A percentile compares a stretch with the other conserved stretches of the same genome.
These are phyloP conservation scores for Geophilus truncorum DNA, from an alignment of 2,888 invertebrate genomes.

Conservation along the genomic window DNA sequence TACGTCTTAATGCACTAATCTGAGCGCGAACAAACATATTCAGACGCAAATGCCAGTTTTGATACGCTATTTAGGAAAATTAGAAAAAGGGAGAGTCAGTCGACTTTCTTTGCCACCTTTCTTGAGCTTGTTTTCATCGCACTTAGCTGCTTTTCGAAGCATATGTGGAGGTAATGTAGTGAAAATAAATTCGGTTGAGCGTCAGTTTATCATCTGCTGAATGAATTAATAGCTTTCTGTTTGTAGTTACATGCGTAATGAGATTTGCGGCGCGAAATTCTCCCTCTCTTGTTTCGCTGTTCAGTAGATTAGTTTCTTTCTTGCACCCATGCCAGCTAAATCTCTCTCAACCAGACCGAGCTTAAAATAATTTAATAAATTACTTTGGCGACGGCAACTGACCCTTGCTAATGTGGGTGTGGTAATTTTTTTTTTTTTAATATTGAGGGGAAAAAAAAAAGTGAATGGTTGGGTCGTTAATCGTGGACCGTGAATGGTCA, in stretches of 20 bases:
- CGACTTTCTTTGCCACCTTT: not conserved
- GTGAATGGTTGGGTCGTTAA: not conserved
- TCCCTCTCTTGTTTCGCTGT: not conserved
- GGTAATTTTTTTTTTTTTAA: not conserved
- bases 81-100: not conserved
- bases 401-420: not conserved
- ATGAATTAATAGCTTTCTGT: not conserved
- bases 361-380: not conserved
- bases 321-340: not conserved
- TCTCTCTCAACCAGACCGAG: not conserved
- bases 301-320: not conserved
- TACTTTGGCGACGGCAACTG: not conserved
- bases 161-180: not conserved
- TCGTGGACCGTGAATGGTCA: not conserved
- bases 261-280: not conserved
- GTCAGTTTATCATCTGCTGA: not conserved
- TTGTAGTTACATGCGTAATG: conserved; percentile 3
- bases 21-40: not conserved
- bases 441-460: not conserved
- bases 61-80: too few relatives aligned
- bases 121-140: not conserved
- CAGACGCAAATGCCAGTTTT: not conserved
- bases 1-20: too few relatives aligned
- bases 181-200: not conserved
- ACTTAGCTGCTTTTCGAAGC: not conserved